Evolutionary conservation across 1,140 invertebrate species (phyloP), one percentile per base, ranked within the genome.

Genomic region (Drosophila erecta): DNA sequence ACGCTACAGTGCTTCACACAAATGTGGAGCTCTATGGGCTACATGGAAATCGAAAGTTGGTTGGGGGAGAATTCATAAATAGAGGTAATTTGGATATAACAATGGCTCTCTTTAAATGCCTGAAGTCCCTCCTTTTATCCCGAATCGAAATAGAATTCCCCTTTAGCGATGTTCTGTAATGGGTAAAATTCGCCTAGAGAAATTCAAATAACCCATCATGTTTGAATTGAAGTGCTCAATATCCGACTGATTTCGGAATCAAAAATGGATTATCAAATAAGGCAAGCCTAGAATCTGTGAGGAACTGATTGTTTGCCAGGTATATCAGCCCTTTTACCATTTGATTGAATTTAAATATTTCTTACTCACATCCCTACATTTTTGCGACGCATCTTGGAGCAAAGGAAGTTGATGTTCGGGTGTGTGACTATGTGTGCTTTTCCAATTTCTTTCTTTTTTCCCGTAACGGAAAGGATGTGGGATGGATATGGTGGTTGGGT

Each of bases 311-410:
- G 49, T 40, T 35, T 6, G 6, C 14, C 27, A 14, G 38, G 7
- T 30, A 24, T n/a, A 2, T 3, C 40, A 14, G 6, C n/a, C 57
- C 7, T 12, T 33, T 50, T 20, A 40, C 14, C 15, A 33, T 43
- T 53, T 44, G 46, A 67, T 67, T 67, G 17, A 67, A 67, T 67
- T 67, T 53, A 47, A 67, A 67, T 71, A 47, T 65, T 50, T 51
- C 41, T 27, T 46, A 35, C 5, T 33, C 11, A 22, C 15, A 50
- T 51, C n/a, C 58, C 24, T 30, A 51, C 33, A 38, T 24, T 27
- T 10, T 14, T n/a, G 57, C 12, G 12, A 40, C 60, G 44, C 44
- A 62, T 44, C 11, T 66, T 30, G 30, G 17, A 8, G 50, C 40
- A 27, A 15, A 20, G 64, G 33, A 69, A 27, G 35, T 46, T 40